Base-by-base conservation (phyloP, 2,113 vertebrate species). In the Argyrosomus japonicus region DNA sequence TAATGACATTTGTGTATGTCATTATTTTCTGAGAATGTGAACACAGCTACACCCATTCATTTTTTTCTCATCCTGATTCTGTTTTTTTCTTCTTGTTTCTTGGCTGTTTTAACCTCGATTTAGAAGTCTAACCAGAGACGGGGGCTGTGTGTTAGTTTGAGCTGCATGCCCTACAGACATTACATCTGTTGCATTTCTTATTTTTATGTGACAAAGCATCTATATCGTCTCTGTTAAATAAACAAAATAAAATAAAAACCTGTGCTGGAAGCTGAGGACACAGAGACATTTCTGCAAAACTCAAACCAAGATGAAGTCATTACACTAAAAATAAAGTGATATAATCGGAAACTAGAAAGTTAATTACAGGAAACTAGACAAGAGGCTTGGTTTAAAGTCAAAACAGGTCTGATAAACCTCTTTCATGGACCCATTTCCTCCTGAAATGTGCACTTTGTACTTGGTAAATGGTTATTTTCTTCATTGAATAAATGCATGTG, bases 401-500 rank as follows among this genome's bases (percentile, higher is more conserved):
- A 69, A 68, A 48, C 64, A 25, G 40, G 65, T 45, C 53, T 36
- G 47, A 29, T 19, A 13, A 58, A 43, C 64, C 58, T n/a, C 27
- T 72, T n/a, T 5, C 64, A 45, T 9, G 8, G 5, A 5, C 50
- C 23, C 2, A 19, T 50, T 50, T 6, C 63, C 63, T 68, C n/a
- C 32, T 69, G 54, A 61, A 62, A 36, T 32, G 27, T 69, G 56
- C 47, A 10, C 23, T 7, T 53, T 21, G 56, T 40, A 25, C 47
- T 40, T 40, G 36, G 36, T 61, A 61, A 73, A 54, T n/a, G 27
- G 43, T 12, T 25, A 18, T 76, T 58, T 68, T 56, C 61, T 19
- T 32, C 0, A 17, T 25, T 21, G 29, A 50, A 51, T 79, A 13
- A 56, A 64, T 60, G 10, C 27, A 23, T 68, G 78, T 72, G 27